Base-by-base conservation (phyloP, 2,797 vertebrate species). In the Aulostomus chinensis region DNA sequence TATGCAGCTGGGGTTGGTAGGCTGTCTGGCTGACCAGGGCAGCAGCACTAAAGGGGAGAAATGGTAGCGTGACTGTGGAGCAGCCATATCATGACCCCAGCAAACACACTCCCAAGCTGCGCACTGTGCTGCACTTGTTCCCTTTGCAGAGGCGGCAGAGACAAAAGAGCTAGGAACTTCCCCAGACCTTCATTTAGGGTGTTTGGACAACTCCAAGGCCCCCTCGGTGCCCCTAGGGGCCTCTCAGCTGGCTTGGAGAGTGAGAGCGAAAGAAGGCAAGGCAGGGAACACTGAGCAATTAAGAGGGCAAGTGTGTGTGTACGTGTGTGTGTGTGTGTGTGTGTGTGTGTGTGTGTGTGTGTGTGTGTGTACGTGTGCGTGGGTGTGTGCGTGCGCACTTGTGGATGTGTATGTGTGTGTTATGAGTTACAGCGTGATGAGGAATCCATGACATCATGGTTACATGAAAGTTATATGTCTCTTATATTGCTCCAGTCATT, bases 71-170 rank as follows among this genome's bases (percentile, higher is more conserved):
- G 88, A 89, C 81, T 55, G 10, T 14, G 7, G 16, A 59, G 57
- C 74, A 47, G 74, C 58, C 72, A 69, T 38, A 62, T 32, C 50
- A 13, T 86, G 86, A 88, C 83, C 86, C 68, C 67, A 9, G 25
- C 29, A 78, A 67, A 75, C 78, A 74, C 47, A 7, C 49, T 78
- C 59, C 54, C 54, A 63, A 58, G 50, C 50, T 51, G 47, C 4
- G 42, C 67, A 87, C 78, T 93, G 89, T 88, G 80, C 76, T 74
- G 79, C 80, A 87, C 84, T 93, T 92, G 89, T 91, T 90, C 88
- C 48, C 0, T 46, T 14, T 76, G 58, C 67, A 36, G 59, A 68
- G 59, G 48, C 32, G 31, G 33, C 38, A 16, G 57, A 70, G 53
- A 85, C 80, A 78, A 76, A 86, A 75, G 80, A 0, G 11, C 77